phyloP scores from a whole-genome alignment of 2,888 invertebrate species.

The Gastrophysa polygoni region DNA sequence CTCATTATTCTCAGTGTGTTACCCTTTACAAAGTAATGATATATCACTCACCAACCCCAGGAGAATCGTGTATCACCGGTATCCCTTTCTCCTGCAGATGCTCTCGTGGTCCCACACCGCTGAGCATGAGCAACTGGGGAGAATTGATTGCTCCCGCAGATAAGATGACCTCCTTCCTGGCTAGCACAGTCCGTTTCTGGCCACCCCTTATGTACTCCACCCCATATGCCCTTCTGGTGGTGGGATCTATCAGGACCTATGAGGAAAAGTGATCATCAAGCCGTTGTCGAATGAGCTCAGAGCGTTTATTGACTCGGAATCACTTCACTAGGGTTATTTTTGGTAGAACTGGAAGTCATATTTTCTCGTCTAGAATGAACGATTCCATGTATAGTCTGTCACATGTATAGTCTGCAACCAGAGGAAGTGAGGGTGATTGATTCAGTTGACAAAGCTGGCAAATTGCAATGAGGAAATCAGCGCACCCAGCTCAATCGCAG shows the following conservation, averaged over 20 bases:
- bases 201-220: slow-evolving; percentile 79
- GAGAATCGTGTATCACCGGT: slow-evolving; percentile 69
- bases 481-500: too few relatives aligned
- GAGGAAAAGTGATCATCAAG: background rate
- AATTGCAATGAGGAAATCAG: too few relatives aligned
- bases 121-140: slow-evolving; percentile 91
- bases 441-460: too few relatives aligned
- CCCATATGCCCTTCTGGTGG: slow-evolving; percentile 73
- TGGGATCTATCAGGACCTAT: slow-evolving; percentile 66
- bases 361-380: too few relatives aligned
- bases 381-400: too few relatives aligned
- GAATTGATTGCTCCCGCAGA: slow-evolving; percentile 89
- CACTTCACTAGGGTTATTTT: too few relatives aligned
- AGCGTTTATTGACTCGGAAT: too few relatives aligned
- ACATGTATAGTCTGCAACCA: too few relatives aligned
- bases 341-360: too few relatives aligned
- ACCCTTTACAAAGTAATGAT: background rate
- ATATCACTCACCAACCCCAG: slow-evolving; percentile 67
- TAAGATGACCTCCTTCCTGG: slow-evolving; percentile 81
- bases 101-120: slow-evolving; percentile 79
- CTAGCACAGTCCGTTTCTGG: slow-evolving; percentile 69
- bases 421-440: too few relatives aligned
- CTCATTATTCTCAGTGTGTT: background rate
- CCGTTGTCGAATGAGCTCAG: too few relatives aligned
- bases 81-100: slow-evolving; percentile 76